Evolutionary conservation across 2,113 vertebrate species (phyloP).

Genomic region (Corynorhinus townsendii): DNA sequence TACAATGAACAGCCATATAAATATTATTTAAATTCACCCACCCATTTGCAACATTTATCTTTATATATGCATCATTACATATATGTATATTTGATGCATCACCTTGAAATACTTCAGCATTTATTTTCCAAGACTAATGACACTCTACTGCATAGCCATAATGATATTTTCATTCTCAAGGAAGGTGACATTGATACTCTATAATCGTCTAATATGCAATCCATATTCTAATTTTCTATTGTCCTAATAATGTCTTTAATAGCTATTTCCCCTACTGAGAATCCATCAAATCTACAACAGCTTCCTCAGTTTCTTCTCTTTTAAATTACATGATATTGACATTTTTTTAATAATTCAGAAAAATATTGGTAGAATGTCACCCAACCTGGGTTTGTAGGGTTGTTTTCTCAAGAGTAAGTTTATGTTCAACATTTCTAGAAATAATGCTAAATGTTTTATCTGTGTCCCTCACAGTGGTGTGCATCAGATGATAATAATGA

Average conservation of each 20-base stretch:
- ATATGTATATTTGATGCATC: neutral
- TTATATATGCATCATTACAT: neutral
- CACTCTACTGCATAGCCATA: neutral
- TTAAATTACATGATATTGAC: neutral
- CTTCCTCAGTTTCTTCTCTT: neutral
- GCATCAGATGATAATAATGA: neutral
- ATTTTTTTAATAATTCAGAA: neutral
- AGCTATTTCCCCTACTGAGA: neutral
- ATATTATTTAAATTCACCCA: neutral
- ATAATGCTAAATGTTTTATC: neutral
- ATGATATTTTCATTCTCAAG: neutral
- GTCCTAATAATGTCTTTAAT: neutral
- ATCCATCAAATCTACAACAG: neutral
- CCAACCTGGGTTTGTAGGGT: neutral
- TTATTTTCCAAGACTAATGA: neutral
- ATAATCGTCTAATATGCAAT: neutral
- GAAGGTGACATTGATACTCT: neutral
- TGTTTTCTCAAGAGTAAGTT: neutral
- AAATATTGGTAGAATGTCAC: neutral
- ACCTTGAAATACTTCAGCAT: neutral
- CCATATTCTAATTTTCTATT: neutral
- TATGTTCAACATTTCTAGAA: neutral
- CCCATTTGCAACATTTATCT: neutral
- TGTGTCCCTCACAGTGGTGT: neutral
- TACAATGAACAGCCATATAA: neutral